Base-by-base conservation (phyloP, 2,113 vertebrate species). In the Phaethornis superciliosus region DNA sequence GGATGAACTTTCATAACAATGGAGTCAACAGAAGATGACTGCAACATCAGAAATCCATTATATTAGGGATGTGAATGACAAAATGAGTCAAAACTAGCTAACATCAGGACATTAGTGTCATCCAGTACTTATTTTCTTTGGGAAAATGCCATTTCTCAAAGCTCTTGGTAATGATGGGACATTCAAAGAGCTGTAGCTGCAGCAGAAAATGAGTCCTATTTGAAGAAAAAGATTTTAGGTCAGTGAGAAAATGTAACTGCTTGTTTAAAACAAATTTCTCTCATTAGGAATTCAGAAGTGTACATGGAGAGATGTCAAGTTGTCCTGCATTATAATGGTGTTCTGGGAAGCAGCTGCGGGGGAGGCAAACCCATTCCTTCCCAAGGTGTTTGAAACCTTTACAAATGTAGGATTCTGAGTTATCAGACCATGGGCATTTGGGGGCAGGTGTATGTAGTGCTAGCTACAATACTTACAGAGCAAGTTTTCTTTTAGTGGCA, bases 181-280 rank as follows among this genome's bases (percentile, higher is more conserved):
- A 20, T 42, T 72, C 35, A 32, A 18, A 74, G 33, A 18, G 17
- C 27, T 28, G 52, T 33, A 71, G 58, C 81, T 67, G 12, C 10
- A 51, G 27, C 19, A n/a, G 59, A 14, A 81, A 80, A 59, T 47
- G 24, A 14, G 37, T 77, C 55, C 28, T 77, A 7, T 80, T 70
- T 81, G 75, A 74, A 75, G 37, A 46, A 69, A 46, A 74, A 15
- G 7, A 28, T 21, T 30, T 52, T 11, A 70, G 51, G 46, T 49
- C 63, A 65, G 22, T 82, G 76, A 91, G 71, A 80, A 89, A 42
- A 63, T n/a, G 18, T 33, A 63, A 46, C 76, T 85, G 59, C 47
- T 79, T 74, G 19, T n/a, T n/a, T 52, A 44, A 55, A 91, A 21
- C 22, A 76, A 12, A 52, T 46, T 69, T 80, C 16, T 88, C 19